Base-by-base conservation (phyloP, 1,140 invertebrate species). In the Diorhabda carinulata region DNA sequence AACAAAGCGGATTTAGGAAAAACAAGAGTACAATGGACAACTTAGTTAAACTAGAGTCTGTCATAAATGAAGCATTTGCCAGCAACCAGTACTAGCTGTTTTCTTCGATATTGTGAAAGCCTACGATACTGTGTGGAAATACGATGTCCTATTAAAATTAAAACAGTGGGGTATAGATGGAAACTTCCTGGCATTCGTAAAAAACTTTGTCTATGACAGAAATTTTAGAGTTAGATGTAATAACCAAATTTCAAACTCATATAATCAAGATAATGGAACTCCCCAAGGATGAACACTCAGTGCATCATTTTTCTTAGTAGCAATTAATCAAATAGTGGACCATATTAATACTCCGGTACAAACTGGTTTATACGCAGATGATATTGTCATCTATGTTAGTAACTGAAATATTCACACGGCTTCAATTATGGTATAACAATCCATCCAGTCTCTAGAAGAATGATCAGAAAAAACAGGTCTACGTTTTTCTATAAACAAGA, bases 91-190 rank as follows among this genome's bases (percentile, higher is more conserved):
- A n/a, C 5, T 66, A 6, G 64, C 68, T 4, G 68, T 72, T 42
- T 72, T 72, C 25, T 66, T 72, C 40, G 71, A 72, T 45, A 62
- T 70, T 41, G 60, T 70, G 4, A 57, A 57, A 61, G 71, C 71
- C 41, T 72, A 56, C 42, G 64, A 72, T 40, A 64, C 44, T 44
- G 52, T 61, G 4, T 69, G 70, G 70, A 61, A 57, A 59, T 59
- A 58, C 52, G 57, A 61, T n/a, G 64, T 72, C 9, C 25, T 71
- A 56, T 61, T 40, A 65, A 67, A 47, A 52, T 63, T 72, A 57
- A 40, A n/a, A 7, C 10, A 43, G 7, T 69, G 10, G 56, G 57
- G 52, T 8, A 61, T 72, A 9, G 4, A 58, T 6, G 67, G 61
- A 61, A 66, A 66, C 41, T 57, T 70, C 2, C 25, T 64, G 5